Evolutionary conservation across 2,888 invertebrate genomes (phyloP).

Genomic region (Calameuta idolon): DNA sequence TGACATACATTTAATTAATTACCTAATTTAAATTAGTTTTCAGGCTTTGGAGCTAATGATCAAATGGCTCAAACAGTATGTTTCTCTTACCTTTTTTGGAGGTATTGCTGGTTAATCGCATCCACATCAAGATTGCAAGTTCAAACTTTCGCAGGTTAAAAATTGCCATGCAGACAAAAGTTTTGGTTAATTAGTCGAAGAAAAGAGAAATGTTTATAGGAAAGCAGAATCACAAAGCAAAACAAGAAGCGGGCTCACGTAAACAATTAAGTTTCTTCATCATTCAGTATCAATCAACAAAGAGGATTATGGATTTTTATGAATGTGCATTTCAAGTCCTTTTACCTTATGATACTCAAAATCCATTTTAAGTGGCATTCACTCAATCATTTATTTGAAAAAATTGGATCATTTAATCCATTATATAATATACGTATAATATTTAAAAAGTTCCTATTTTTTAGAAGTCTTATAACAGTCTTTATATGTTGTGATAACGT

Average conservation of each 20-base stretch:
- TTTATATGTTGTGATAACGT: not conserved
- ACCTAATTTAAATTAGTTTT: not conserved
- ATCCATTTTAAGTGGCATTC: no score
- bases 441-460: not conserved
- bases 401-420: no score
- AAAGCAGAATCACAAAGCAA: not conserved
- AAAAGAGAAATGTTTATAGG: not conserved
- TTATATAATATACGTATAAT: no score
- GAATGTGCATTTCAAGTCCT: not conserved
- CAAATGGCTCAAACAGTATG: not conserved
- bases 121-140: slow-evolving; percentile 41
- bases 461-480: not conserved
- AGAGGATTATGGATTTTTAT: not conserved
- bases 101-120: slow-evolving; percentile 15
- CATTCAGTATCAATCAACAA: not conserved
- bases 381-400: no score
- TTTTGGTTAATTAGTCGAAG: slow-evolving; percentile 35
- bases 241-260: not conserved
- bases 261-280: not conserved
- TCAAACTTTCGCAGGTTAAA: slow-evolving; percentile 48
- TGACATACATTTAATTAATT: not conserved
- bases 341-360: not conserved
- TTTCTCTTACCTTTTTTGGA: slow-evolving; percentile 48
- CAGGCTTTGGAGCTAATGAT: not conserved
- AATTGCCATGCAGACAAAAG: slow-evolving; percentile 51